Base-by-base conservation (phyloP, 2,797 vertebrate species). In the Phylloscopus collybita region DNA sequence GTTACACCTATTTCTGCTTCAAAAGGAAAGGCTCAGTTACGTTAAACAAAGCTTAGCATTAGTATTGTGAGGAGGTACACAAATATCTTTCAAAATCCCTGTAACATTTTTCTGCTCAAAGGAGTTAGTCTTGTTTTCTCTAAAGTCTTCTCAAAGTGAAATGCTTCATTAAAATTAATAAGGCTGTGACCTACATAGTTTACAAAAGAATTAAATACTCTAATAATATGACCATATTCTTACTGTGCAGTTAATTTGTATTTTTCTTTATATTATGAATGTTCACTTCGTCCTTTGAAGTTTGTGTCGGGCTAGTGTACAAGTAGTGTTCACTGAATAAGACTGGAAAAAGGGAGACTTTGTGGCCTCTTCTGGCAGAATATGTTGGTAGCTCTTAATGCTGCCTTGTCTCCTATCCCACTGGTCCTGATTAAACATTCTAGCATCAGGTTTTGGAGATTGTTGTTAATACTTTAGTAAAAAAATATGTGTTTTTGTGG, bases 111-210 rank as follows among this genome's bases (percentile, higher is more conserved):
- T 93, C 93, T 91, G 62, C 92, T 97, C 42, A 80, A 71, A 93
- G 54, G 76, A 94, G 66, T 93, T 94, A 90, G 76, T 81, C 42
- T 95, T 80, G 40, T 94, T 92, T 94, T 93, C 87, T 78, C 15
- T 50, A 81, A 95, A 90, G 84, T 96, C 79, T 96, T 86, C 73
- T 92, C 83, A 82, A 92, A 95, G 66, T 89, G 51, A 92, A 95
- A 95, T 95, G 44, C 75, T 88, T 96, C 94, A 93, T 92, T 95
- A 95, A 96, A 96, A 89, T 93, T 94, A 94, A 97, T 95, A 93
- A 86, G 87, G 54, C 75, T 87, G 60, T 95, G 91, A 95, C 93
- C 92, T 96, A 96, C 73, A 96, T 94, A 92, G 72, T 95, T 94
- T 96, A 86, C 59, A 47, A 91, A 78, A 90, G 80, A 80, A 96